These are phyloP conservation scores for Octomys mimax DNA, from an alignment of 2,797 vertebrate species.

Conservation along the genomic window DNA sequence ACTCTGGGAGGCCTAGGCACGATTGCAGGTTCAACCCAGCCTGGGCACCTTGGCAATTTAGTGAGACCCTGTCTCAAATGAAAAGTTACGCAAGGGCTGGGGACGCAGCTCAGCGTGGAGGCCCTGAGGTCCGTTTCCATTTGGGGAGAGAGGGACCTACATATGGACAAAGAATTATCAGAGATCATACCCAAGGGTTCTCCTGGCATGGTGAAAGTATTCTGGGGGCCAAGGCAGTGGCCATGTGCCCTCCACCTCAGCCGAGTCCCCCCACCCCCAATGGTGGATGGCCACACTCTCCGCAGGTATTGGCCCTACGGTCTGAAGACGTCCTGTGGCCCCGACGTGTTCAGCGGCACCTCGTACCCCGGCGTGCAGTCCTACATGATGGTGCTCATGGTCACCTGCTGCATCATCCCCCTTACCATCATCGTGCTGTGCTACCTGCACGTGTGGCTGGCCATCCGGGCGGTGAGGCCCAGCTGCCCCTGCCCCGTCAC, in stretches of 20 bases:
- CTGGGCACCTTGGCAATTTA: background rate
- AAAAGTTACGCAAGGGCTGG: background rate
- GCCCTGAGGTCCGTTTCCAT: no score
- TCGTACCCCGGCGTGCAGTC: constrained; percentile 92
- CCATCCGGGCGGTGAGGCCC: constrained; percentile 92
- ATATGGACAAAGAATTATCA: background rate
- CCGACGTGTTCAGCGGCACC: constrained; percentile 95
- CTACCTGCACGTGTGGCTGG: constrained; percentile 94
- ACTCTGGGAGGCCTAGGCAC: background rate
- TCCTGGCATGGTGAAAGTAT: background rate
- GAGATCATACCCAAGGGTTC: background rate
- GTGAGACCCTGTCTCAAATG: background rate
- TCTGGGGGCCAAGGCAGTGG: background rate
- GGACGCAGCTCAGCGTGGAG: background rate
- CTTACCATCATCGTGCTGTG: constrained; percentile 92
- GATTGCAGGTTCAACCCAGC: background rate
- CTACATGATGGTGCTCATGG: constrained; percentile 94
- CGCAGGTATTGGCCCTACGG: constrained; percentile 95
- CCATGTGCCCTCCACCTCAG: background rate
- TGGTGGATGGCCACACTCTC: background rate
- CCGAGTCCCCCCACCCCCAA: background rate
- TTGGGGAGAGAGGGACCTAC: background rate
- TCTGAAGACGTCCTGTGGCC: constrained; percentile 95
- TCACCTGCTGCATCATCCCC: constrained; percentile 92
- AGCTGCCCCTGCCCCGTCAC: background rate